Evolutionary conservation across 2,888 invertebrate species (phyloP), one percentile per base, ranked within the genome.

Genomic region (Mystacides longicornis): DNA sequence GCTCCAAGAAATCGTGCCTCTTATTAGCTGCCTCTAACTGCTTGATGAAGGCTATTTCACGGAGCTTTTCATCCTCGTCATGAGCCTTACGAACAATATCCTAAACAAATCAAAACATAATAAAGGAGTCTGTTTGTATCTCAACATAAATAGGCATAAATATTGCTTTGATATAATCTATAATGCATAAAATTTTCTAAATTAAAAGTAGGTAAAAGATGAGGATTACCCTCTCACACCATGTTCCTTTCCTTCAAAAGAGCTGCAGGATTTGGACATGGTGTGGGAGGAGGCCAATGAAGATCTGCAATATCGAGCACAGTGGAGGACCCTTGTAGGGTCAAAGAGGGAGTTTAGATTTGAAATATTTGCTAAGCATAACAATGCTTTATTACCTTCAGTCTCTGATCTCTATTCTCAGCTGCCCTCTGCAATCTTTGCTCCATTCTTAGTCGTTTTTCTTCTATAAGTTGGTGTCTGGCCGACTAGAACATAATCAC

Each of bases 21-120:
- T 94, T 88, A 69, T 97, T 95, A 72, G 95, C 93, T 0, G 94
- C 95, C 67, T 96, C 95, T 43, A 98, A 74, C 64, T 91, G 91
- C 69, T 96, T 98, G 57, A 98, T 98, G 69, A 98, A 98, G 14
- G 95, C 95, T 53, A 98, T 97, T 77, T 99, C 98, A 61, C 93
- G 89, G 3, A 94, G 81, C 69, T 97, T 97, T 57, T 93, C 93
- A 64, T 98, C 97, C 68, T 98, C 98, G 64, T 98, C 97, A 66
- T 96, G 96, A 0, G 98, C 98, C 70, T 97, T 97, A 63, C 89
- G 84, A 1, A 95, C 88, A 62, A 94, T 93, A 67, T 84, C 89
- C 69, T 84, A 71, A 54, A 37, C 4, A 37, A n/a, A 37, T 27
- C 27, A 27, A 27, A 27, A 27, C 7, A 27, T 27, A 27, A 7